Evolutionary conservation across 2,113 vertebrate species (phyloP).

Genomic region (Phylloscopus whistleri): DNA sequence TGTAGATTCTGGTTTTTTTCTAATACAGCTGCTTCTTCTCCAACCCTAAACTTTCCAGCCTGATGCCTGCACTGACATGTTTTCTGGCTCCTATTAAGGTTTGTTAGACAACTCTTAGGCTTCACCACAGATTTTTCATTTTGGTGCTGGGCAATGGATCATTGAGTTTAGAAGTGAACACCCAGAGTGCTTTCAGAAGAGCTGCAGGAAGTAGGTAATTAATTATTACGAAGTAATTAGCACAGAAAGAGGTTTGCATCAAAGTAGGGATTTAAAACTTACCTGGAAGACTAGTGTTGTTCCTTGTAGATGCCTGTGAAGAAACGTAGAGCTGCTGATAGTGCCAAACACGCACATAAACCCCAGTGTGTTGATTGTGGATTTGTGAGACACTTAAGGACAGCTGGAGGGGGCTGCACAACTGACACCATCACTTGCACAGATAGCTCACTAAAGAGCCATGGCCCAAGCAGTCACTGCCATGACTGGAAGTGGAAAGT

Average conservation of each 20-base stretch:
- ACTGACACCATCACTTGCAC: neutral
- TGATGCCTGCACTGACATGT: neutral
- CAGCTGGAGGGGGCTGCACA: neutral
- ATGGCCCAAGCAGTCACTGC: neutral
- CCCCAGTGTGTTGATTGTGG: neutral
- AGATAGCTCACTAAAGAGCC: neutral
- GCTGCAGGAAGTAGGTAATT: neutral
- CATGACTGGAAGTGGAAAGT: neutral
- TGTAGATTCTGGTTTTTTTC: neutral
- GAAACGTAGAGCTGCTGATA: neutral
- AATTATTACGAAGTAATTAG: constrained; percentile 11
- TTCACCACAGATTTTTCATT: neutral
- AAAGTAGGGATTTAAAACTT: neutral
- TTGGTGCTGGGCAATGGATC: neutral
- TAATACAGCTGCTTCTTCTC: neutral
- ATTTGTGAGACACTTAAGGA: neutral
- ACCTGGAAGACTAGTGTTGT: neutral
- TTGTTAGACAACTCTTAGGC: neutral
- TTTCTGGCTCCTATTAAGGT: neutral
- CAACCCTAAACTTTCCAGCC: neutral
- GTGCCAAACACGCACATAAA: neutral
- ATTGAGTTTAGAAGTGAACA: neutral
- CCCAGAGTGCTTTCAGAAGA: neutral
- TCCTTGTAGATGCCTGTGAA: neutral
- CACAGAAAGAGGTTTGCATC: neutral